Percentiles rank a stretch among this genome's conserved stretches.
These are phyloP conservation scores for Epinotia brunnichana DNA, from an alignment of 2,888 invertebrate species.

Conservation along the genomic window DNA sequence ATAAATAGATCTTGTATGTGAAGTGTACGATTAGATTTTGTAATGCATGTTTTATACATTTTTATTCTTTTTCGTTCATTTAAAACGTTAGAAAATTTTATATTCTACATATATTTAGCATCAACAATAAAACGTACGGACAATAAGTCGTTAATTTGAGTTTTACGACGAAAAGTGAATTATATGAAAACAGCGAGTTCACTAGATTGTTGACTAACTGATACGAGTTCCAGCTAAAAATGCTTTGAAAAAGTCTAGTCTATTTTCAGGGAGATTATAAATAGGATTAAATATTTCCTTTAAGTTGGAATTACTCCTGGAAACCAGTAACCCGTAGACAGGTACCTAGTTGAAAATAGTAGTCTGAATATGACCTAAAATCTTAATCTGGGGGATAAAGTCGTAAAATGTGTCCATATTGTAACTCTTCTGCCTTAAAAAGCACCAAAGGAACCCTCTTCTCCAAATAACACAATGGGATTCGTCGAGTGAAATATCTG, in stretches of 20 bases:
- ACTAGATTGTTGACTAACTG: neutral
- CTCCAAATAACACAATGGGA: neutral
- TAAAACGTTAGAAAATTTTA: too few species aligned
- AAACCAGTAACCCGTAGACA: neutral
- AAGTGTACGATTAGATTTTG: neutral
- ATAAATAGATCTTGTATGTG: neutral
- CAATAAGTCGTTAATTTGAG: conserved; percentile 8
- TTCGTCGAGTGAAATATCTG: neutral
- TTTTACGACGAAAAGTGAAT: conserved; percentile 1
- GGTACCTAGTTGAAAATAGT: neutral
- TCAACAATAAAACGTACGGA: conserved; percentile 18
- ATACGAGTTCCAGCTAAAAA: neutral
- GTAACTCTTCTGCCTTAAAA: neutral
- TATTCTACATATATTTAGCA: too few species aligned
- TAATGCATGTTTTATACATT: neutral
- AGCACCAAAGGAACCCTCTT: neutral
- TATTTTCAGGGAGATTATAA: too few species aligned
- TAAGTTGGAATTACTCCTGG: too few species aligned
- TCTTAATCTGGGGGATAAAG: too few species aligned
- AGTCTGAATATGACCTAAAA: neutral
- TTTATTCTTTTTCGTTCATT: too few species aligned
- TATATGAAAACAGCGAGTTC: neutral
- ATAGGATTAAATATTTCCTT: too few species aligned
- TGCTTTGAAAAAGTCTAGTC: neutral
- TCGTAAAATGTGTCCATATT: neutral